Evolutionary conservation across 2,797 vertebrate genomes (phyloP).

Genomic region (Peromyscus attwateri): DNA sequence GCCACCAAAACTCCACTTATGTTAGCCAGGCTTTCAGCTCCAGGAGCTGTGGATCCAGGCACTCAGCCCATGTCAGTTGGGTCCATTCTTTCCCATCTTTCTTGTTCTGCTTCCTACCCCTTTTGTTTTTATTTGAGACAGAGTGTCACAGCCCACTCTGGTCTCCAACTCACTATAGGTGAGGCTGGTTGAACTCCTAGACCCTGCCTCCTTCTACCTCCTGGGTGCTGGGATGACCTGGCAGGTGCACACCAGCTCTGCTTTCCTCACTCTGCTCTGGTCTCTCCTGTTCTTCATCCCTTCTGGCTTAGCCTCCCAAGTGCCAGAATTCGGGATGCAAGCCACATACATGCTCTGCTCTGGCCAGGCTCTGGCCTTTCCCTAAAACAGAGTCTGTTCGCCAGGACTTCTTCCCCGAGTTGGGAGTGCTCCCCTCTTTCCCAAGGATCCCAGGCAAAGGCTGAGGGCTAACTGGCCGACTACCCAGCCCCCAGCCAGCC

Average conservation of each 20-base stretch:
- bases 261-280: neutral
- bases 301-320: neutral
- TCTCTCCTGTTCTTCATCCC: neutral
- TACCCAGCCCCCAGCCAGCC: too few relatives aligned
- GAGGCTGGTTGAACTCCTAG: neutral
- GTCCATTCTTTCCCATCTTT: neutral
- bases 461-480: neutral
- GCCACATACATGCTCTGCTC: neutral
- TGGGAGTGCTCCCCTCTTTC: neutral
- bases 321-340: neutral
- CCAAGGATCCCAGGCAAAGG: neutral
- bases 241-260: neutral
- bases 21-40: neutral
- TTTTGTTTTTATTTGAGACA: neutral
- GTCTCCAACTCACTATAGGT: neutral
- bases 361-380: neutral
- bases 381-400: neutral
- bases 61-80: neutral
- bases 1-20: neutral
- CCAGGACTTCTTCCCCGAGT: neutral
- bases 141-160: neutral
- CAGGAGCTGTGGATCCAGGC: slow-evolving; percentile 54
- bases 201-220: neutral
- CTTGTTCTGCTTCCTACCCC: neutral
- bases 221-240: neutral